phyloP scores from a whole-genome alignment of 2,888 invertebrate species.

The Embidobia sp. region DNA sequence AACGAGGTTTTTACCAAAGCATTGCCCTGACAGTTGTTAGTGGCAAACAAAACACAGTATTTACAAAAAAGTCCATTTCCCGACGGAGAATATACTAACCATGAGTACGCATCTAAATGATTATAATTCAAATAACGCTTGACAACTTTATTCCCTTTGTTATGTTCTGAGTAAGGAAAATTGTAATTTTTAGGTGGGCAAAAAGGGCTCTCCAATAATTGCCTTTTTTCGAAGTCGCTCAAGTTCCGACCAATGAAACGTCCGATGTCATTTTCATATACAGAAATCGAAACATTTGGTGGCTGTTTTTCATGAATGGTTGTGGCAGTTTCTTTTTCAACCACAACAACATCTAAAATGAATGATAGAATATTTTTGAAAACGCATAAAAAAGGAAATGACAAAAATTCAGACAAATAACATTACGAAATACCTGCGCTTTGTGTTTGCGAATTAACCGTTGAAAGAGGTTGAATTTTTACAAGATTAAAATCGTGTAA shows the following conservation, averaged over 20 bases:
- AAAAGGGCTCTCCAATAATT: constrained; percentile 4
- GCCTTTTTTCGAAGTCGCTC: not conserved
- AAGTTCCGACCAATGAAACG: not conserved
- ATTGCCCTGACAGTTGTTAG: not conserved
- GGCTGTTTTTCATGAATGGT: too few relatives aligned
- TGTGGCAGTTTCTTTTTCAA: too few relatives aligned
- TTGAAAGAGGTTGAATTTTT: too few relatives aligned
- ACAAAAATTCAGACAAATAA: too few relatives aligned
- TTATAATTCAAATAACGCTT: constrained; percentile 4
- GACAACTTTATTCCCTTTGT: not conserved
- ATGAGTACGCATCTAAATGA: constrained; percentile 6
- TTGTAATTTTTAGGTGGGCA: constrained; percentile 2
- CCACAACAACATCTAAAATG: too few relatives aligned
- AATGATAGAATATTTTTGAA: too few relatives aligned
- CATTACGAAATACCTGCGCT: too few relatives aligned
- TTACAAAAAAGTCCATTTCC: constrained; percentile 14
- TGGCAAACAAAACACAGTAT: constrained; percentile 13
- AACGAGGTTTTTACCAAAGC: not conserved
- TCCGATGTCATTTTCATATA: constrained; percentile 2
- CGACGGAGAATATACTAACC: constrained; percentile 13
- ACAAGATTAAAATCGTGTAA: too few relatives aligned
- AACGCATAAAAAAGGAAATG: too few relatives aligned
- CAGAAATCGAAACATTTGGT: not conserved
- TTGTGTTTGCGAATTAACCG: too few relatives aligned
- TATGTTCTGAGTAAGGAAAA: constrained; percentile 7